Conservation (phyloP, 2,888 invertebrate genomes). For the Fissipunctia ypsillon region DNA sequence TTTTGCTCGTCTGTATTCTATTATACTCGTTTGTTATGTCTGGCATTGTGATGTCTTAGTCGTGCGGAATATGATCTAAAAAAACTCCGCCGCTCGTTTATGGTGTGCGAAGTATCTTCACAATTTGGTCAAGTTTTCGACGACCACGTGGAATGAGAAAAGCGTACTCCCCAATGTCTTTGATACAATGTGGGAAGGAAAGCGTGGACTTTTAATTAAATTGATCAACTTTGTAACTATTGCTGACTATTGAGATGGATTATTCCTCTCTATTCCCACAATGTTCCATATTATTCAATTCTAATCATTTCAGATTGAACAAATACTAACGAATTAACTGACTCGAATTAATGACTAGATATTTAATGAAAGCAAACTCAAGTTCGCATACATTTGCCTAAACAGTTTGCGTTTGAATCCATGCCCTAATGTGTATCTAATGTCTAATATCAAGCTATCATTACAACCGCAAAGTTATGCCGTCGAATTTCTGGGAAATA, state of each 20-base stretch:
- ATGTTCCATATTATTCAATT: constrained; percentile 45
- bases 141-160: constrained; percentile 16
- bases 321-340: constrained; percentile 58
- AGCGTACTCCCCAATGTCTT: constrained; percentile 23
- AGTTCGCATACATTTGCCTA: constrained; percentile 59
- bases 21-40: constrained; percentile 2
- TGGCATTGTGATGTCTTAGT: constrained; percentile 1
- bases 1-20: constrained; percentile 6
- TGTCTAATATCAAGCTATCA: constrained; percentile 66
- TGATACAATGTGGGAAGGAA: constrained; percentile 25
- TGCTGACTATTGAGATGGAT: constrained; percentile 12
- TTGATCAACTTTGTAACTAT: constrained; percentile 56
- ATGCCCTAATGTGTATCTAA: constrained; percentile 64
- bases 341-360: constrained; percentile 56
- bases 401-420: constrained; percentile 60
- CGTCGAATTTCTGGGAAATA: constrained; percentile 70
- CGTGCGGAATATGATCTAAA: too few species aligned
- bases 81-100: constrained; percentile 2
- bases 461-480: constrained; percentile 68
- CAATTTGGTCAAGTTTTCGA: constrained; percentile 21
- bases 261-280: constrained; percentile 17
- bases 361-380: constrained; percentile 64
- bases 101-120: constrained; percentile 1
- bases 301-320: constrained; percentile 42
- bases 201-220: constrained; percentile 56